Evolutionary conservation across 2,797 vertebrate species (phyloP).

Genomic region (Schizopygopsis malacanthus): DNA sequence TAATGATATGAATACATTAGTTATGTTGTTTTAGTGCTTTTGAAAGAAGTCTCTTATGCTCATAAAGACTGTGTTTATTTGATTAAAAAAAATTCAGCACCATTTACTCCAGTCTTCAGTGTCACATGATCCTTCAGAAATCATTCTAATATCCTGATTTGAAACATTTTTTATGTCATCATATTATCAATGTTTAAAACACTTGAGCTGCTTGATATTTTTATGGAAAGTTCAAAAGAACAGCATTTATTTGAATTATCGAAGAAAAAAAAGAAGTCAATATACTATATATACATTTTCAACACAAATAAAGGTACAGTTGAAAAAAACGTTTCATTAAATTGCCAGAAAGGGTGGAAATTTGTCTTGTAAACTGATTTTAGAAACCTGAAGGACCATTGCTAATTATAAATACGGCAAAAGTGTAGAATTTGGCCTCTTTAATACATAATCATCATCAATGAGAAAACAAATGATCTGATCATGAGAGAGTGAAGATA

Average conservation of each 20-base stretch:
- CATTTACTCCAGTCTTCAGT: neutral
- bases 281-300: no score
- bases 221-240: neutral
- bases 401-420: neutral
- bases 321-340: neutral
- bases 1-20: neutral
- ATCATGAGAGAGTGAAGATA: conserved; percentile 10
- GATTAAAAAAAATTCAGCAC: neutral
- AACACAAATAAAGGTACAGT: neutral
- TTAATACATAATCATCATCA: neutral
- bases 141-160: neutral
- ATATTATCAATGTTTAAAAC: neutral
- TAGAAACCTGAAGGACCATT: neutral
- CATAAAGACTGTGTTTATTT: neutral
- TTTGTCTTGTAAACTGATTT: neutral
- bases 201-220: neutral
- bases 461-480: neutral
- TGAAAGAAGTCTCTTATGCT: neutral
- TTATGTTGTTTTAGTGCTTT: neutral
- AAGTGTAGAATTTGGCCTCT: neutral
- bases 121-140: neutral
- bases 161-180: neutral
- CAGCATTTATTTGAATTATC: neutral
- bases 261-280: no score
- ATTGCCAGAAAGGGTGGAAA: neutral